Evolutionary conservation across 1,140 invertebrate species (phyloP), one percentile per base, ranked within the genome.

Genomic region (Drosophila pruinosa): DNA sequence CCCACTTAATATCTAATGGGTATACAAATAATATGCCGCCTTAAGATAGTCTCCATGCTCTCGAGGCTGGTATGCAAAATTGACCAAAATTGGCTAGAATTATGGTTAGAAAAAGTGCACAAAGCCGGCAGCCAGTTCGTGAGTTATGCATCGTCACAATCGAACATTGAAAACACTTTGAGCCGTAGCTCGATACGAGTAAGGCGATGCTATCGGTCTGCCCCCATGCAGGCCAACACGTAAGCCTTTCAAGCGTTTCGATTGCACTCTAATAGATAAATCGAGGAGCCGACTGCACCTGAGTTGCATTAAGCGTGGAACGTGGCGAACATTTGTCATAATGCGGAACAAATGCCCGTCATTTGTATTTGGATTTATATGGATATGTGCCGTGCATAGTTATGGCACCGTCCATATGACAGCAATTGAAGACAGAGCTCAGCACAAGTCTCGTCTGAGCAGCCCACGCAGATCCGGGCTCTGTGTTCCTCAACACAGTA

Each of bases 261-360:
- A 85, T 83, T 72, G 80, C 59, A 69, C 19, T 72, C 62, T 76
- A 68, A 81, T 82, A 72, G 77, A 75, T 72, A 74, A 53, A 78
- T 68, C 65, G 79, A 54, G 26, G 41, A 41, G 72, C 65, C 72
- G 36, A 34, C 53, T 21, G 48, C 26, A 85, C 81, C 81, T 86
- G 81, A 85, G 81, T 41, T 86, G 81, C 81, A 85, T 81, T 50
- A 74, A 31, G 15, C 43, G 59, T 26, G 38, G 58, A 76, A 76
- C 74, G 58, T 70, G 75, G 41, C 52, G 50, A 67, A 76, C 72
- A 70, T 85, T 81, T 74, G 73, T 85, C 81, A 86, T 81, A 86
- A 85, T 86, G 81, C 81, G 81, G 81, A 85, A 85, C 70, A 74
- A 62, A 71, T 68, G 56, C 15, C 24, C n/a, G 52, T 24, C 22